Evolutionary conservation across 2,888 invertebrate genomes (phyloP).

Genomic region (Mallateleia sp.): DNA sequence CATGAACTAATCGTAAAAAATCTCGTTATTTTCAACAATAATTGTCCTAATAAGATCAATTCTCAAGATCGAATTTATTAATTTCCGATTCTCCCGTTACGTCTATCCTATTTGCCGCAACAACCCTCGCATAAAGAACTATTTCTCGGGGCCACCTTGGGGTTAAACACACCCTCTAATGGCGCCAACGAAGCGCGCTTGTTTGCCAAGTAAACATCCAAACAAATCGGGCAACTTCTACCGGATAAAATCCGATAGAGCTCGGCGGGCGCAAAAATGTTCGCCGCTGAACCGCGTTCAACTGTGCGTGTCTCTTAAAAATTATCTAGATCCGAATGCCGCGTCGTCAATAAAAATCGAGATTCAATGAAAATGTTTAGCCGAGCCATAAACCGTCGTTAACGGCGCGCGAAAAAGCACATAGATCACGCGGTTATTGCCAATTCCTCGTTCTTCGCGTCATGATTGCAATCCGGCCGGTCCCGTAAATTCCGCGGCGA

Average conservation of each 20-base stretch:
- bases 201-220: constrained; percentile 81
- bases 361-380: constrained; percentile 69
- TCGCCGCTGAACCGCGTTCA: neutral
- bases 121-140: constrained; percentile 3
- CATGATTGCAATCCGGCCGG: constrained; percentile 65
- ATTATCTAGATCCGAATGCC: constrained; percentile 41
- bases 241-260: neutral
- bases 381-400: constrained; percentile 61
- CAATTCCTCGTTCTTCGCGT: constrained; percentile 68
- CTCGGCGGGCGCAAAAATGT: neutral
- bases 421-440: constrained; percentile 74
- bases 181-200: constrained; percentile 60
- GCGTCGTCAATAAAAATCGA: constrained; percentile 50
- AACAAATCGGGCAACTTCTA: constrained; percentile 43
- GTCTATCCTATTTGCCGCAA: neutral
- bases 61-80: constrained; percentile 4
- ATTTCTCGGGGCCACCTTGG: constrained; percentile 29
- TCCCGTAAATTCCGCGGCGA: constrained; percentile 62
- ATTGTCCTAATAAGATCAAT: too few relatives aligned
- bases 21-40: too few relatives aligned
- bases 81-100: constrained; percentile 7
- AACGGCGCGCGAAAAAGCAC: constrained; percentile 65
- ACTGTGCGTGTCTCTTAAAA: constrained; percentile 1
- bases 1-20: too few relatives aligned
- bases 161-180: constrained; percentile 69